These are phyloP conservation scores for Drosophila subobscura DNA, from an alignment of 1,140 invertebrate species.

Conservation along the genomic window DNA sequence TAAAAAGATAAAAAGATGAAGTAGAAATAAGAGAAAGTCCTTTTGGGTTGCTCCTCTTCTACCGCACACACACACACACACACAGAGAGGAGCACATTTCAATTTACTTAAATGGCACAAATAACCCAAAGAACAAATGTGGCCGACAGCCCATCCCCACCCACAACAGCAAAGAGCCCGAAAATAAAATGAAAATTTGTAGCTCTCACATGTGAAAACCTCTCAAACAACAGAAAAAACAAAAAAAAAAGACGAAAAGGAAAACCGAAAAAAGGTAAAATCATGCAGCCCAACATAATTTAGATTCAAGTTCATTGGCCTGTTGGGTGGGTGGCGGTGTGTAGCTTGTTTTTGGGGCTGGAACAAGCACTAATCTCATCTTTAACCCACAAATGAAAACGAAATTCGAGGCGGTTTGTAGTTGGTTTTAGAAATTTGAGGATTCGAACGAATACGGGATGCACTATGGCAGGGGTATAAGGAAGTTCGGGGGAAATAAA, in stretches of 20 bases:
- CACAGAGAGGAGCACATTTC: constrained; percentile 34
- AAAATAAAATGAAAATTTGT: constrained; percentile 57
- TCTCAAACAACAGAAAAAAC: constrained; percentile 1
- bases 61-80: constrained; percentile 13
- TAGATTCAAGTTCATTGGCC: constrained; percentile 40
- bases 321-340: neutral
- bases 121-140: constrained; percentile 56
- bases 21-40: constrained; percentile 22
- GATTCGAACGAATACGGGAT: neutral
- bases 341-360: neutral
- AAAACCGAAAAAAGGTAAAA: constrained; percentile 29
- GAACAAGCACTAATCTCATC: constrained; percentile 54
- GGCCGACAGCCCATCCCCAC: neutral
- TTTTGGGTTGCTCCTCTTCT: constrained; percentile 7
- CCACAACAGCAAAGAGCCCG: neutral
- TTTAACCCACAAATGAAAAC: constrained; percentile 51
- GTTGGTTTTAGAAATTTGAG: neutral
- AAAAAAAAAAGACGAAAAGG: constrained; percentile 23
- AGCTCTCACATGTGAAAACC: constrained; percentile 21
- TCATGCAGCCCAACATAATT: constrained; percentile 59
- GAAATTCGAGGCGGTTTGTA: constrained; percentile 27
- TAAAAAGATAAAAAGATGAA: constrained; percentile 73
- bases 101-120: constrained; percentile 61
- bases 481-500: no score
- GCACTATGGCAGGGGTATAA: constrained; percentile 2